Percentiles rank a stretch among this genome's conserved stretches.
phyloP scores from a whole-genome alignment of 2,797 vertebrate species.

The Thaleichthys pacificus region DNA sequence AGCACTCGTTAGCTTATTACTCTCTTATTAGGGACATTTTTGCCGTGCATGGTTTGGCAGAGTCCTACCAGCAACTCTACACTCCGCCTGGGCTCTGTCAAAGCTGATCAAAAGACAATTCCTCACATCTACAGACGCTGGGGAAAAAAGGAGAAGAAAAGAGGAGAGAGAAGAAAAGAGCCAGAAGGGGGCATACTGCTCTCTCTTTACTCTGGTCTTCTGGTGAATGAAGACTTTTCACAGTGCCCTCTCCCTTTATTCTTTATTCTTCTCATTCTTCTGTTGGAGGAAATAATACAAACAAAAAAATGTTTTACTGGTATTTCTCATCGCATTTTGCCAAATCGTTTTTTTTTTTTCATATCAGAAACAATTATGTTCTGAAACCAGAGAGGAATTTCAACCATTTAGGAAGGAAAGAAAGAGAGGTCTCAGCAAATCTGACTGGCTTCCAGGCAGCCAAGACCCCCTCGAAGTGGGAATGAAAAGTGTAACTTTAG shows the following conservation, averaged over 20 bases:
- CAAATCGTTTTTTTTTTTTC: constrained; percentile 60
- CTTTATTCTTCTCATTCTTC: constrained; percentile 60
- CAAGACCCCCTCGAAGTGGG: constrained; percentile 79
- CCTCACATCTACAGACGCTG: constrained; percentile 77
- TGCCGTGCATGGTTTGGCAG: constrained; percentile 71
- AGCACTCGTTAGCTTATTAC: constrained; percentile 74
- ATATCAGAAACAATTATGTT: constrained; percentile 74
- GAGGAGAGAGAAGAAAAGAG: constrained; percentile 77
- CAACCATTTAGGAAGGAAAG: constrained; percentile 54
- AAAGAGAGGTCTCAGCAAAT: constrained; percentile 69
- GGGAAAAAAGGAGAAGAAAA: constrained; percentile 66
- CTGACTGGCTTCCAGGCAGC: constrained; percentile 73
- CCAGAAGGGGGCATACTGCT: constrained; percentile 97
- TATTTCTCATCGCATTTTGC: constrained; percentile 58
- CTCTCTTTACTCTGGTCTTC: constrained; percentile 77
- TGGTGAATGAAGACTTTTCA: constrained; percentile 78
- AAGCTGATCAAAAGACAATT: constrained; percentile 82
- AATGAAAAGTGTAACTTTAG: constrained; percentile 85
- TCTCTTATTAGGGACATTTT: constrained; percentile 79
- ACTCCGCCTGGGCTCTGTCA: constrained; percentile 74
- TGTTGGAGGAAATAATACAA: constrained; percentile 47
- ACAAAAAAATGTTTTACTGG: constrained; percentile 37
- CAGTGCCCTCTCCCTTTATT: constrained; percentile 69
- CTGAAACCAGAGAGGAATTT: constrained; percentile 67
- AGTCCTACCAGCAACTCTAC: constrained; percentile 72